These are phyloP conservation scores for Diorhabda sublineata DNA, from an alignment of 1,140 invertebrate species.

Conservation along the genomic window DNA sequence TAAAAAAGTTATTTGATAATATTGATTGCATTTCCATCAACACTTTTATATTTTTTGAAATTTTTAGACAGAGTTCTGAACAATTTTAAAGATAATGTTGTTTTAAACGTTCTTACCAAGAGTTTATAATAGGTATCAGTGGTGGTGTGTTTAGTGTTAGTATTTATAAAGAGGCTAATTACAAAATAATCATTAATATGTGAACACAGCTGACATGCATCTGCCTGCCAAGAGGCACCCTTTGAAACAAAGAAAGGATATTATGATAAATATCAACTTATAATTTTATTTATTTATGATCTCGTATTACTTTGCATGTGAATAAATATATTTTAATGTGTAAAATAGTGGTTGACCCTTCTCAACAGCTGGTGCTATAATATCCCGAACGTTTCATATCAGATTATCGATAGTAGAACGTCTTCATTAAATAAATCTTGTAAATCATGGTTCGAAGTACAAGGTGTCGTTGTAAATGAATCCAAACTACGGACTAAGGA, in stretches of 20 bases:
- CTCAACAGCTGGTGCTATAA: background rate
- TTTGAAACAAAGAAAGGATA: conserved; percentile 44
- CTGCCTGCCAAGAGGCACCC: conserved; percentile 41
- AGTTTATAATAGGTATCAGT: conserved; percentile 9
- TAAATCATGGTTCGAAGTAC: too few species aligned
- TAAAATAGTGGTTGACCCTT: conserved; percentile 6
- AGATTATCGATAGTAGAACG: too few species aligned
- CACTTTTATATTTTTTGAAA: too few species aligned
- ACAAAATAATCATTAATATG: conserved; percentile 46
- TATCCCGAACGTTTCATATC: too few species aligned
- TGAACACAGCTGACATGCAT: conserved; percentile 42
- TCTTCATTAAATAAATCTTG: too few species aligned
- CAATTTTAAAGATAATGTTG: background rate
- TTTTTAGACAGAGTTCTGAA: background rate
- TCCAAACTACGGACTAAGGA: too few species aligned
- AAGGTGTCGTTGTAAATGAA: too few species aligned
- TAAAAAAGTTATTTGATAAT: background rate
- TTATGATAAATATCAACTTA: conserved; percentile 45
- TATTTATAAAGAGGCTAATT: conserved; percentile 40
- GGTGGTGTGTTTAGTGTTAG: conserved; percentile 37
- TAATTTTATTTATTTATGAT: conserved; percentile 39
- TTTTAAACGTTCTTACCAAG: conserved; percentile 1
- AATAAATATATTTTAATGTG: conserved; percentile 3
- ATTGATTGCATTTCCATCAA: too few species aligned
- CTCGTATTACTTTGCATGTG: conserved; percentile 20